These are phyloP conservation scores for Steatocranus sp. DNA, from an alignment of 2,797 vertebrate species.

Conservation along the genomic window DNA sequence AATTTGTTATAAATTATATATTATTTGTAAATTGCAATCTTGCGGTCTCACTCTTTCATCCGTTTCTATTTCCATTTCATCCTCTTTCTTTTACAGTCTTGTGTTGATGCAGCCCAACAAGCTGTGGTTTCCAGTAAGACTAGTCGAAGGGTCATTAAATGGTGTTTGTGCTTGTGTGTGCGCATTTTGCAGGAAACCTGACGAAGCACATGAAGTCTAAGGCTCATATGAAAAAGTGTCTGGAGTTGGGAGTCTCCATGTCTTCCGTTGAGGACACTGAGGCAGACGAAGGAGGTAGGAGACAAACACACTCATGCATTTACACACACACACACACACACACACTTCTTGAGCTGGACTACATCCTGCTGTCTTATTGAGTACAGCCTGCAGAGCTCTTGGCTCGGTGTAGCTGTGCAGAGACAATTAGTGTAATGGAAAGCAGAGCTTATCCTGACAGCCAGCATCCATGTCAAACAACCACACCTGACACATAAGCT, in stretches of 20 bases:
- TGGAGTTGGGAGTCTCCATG: constrained; percentile 95
- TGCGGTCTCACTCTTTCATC: not conserved
- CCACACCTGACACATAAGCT: not conserved
- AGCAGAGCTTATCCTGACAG: constrained; percentile 27
- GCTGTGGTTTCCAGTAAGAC: constrained; percentile 16
- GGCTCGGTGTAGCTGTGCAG: not conserved
- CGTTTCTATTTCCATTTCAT: not conserved
- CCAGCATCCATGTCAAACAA: not conserved
- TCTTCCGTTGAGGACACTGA: constrained; percentile 92
- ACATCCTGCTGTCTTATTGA: not conserved
- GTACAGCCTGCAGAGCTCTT: constrained; percentile 5
- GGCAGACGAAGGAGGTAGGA: constrained; percentile 89
- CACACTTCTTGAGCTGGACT: not conserved
- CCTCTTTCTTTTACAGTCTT: not conserved
- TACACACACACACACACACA: not conserved
- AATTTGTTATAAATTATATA: constrained; percentile 23
- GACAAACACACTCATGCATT: not conserved
- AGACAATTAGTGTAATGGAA: constrained; percentile 30
- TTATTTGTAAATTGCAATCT: constrained; percentile 24
- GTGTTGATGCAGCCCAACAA: not conserved
- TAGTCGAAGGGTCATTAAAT: constrained; percentile 9
- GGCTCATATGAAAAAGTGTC: constrained; percentile 99
- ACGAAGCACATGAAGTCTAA: constrained; percentile 99
- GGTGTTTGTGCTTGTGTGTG: constrained; percentile 7
- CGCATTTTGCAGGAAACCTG: constrained; percentile 85